Evolutionary conservation across 64 coral and sea anemone genomes (phyloP).

Genomic region (Cladopsammia gracilis): DNA sequence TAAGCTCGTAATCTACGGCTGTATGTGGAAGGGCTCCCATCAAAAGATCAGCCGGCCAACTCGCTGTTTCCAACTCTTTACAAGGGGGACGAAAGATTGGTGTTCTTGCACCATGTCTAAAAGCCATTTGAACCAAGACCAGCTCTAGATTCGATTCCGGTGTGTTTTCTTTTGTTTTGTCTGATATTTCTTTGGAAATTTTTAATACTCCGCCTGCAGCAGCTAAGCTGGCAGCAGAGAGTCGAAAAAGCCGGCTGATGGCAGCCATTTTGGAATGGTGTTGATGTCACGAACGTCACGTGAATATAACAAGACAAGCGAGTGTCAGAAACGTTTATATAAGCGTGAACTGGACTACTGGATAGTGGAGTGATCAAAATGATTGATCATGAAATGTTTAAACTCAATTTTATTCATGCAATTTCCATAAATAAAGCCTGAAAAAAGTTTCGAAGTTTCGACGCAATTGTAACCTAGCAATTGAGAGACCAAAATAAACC

Average conservation of each 20-base stretch:
- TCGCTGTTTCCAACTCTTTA: conserved; percentile 10
- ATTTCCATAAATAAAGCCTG: too few relatives aligned
- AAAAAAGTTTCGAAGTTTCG: too few relatives aligned
- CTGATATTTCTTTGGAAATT: conserved; percentile 11
- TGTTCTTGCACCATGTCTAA: conserved; percentile 90
- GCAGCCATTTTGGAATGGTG: neutral
- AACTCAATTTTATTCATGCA: too few relatives aligned
- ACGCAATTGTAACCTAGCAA: too few relatives aligned
- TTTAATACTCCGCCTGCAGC: neutral
- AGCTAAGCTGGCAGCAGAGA: neutral
- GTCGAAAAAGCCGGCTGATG: neutral
- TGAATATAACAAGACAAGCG: neutral
- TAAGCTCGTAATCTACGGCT: conserved; percentile 46
- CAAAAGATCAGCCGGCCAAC: conserved; percentile 66
- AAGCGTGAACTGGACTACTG: neutral
- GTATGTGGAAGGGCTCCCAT: conserved; percentile 86
- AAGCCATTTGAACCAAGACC: conserved; percentile 85
- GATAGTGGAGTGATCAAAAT: too few relatives aligned
- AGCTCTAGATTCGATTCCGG: conserved; percentile 40
- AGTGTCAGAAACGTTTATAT: too few relatives aligned
- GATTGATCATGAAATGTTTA: too few relatives aligned
- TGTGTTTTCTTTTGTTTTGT: neutral
- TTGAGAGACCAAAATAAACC: too few relatives aligned
- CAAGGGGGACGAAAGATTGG: conserved; percentile 61
- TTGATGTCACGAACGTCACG: neutral